Evolutionary conservation across 92 coral and sea anemone genomes (phyloP).

Genomic region (Palythoa grandiflora): DNA sequence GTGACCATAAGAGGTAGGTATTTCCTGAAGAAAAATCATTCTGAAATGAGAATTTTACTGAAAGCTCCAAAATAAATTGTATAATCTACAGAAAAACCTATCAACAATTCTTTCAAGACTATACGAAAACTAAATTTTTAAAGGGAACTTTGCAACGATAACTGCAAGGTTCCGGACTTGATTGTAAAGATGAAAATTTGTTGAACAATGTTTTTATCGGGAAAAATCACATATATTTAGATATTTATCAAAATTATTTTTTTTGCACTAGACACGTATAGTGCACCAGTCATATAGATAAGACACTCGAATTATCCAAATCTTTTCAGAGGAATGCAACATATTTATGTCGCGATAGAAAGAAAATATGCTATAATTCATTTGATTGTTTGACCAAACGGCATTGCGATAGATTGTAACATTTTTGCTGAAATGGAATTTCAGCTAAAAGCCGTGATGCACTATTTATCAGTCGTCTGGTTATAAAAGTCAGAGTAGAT

Average conservation of each 20-base stretch:
- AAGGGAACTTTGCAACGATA: too few relatives aligned
- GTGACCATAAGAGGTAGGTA: background rate
- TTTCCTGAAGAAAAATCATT: constrained; percentile 5
- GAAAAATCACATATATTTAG: background rate
- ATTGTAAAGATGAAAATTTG: background rate
- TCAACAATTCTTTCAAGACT: too few relatives aligned
- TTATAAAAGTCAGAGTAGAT: background rate
- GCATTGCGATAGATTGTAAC: background rate
- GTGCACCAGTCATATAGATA: background rate
- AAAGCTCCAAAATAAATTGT: background rate
- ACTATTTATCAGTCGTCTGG: background rate
- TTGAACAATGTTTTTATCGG: background rate
- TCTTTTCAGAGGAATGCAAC: too few relatives aligned
- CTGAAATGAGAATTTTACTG: background rate
- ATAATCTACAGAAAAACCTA: too few relatives aligned
- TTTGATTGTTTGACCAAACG: background rate
- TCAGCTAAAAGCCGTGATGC: background rate
- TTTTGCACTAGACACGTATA: background rate
- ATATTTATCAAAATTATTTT: background rate
- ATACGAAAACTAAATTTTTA: too few relatives aligned
- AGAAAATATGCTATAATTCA: background rate
- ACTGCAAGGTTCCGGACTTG: too few relatives aligned
- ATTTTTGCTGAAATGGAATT: background rate
- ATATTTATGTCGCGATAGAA: background rate
- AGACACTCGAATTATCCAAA: too few relatives aligned